Base-by-base conservation (phyloP, 2,113 vertebrate genomes). In the Condylura cristata region DNA sequence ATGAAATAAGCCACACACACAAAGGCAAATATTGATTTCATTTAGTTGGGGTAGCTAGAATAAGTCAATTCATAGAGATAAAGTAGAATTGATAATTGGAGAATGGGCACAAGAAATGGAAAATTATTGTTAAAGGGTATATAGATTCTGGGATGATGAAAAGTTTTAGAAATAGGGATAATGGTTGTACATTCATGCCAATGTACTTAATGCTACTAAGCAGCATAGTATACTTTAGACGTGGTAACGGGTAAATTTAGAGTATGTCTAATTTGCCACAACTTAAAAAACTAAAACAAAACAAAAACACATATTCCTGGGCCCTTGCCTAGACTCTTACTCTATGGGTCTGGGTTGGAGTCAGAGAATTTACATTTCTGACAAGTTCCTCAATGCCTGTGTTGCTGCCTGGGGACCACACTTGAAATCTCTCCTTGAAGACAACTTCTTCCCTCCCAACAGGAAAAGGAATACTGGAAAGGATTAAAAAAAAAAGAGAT, bases 301-400 rank as follows among this genome's bases (percentile, higher is more conserved):
- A 76, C 44, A 41, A 89, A 34, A 63, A 16, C 18, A 56, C 24
- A 83, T 4, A 71, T 71, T 85, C 13, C 60, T 93, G 28, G 30
- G 16, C 30, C 63, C 20, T 58, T 3, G 44, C 24, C 56, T 24
- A 65, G 28, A 71, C 90, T 81, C 18, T 76, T 46, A 93, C 28
- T 58, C 37, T 28, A 3, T 1, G 30, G 22, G 30, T 75, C 46
- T 90, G 34, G 9, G 8, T 37, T 86, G 32, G 65, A 93, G 85
- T 11, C 37, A 34, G 56, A 95, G n/a, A 84, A 88, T 61, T 89
- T 82, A 41, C 9, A 37, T 86, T 91, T 94, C 22, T 91, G 48
- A 68, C 37, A 84, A 60, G 37, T 93, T 76, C 20, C 9, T 30
- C 37, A 14, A 34, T 44, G 6, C 8, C 78, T 41, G 63, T 17